Evolutionary conservation across 2,888 invertebrate genomes (phyloP).

Genomic region (Dolomedes plantarius): DNA sequence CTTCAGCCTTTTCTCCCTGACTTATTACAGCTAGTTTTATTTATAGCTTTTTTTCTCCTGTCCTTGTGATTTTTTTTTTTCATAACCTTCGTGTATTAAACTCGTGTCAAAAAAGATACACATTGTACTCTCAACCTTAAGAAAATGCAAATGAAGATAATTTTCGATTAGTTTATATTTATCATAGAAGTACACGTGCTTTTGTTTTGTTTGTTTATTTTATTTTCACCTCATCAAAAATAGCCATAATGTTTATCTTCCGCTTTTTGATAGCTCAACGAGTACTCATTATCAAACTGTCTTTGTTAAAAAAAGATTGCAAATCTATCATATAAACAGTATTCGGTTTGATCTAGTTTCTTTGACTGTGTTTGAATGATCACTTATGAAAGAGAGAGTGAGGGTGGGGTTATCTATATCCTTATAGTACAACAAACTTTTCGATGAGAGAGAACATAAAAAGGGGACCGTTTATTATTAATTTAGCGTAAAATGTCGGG

Average conservation of each 20-base stretch:
- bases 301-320: not conserved
- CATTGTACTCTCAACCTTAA: too few species aligned
- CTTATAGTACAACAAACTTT: not conserved
- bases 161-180: not conserved
- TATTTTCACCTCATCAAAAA: not conserved
- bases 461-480: too few species aligned
- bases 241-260: not conserved
- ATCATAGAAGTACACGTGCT: not conserved
- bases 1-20: too few species aligned
- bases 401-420: not conserved
- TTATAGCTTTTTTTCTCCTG: too few species aligned
- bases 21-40: too few species aligned
- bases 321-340: not conserved
- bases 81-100: too few species aligned
- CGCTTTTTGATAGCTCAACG: not conserved
- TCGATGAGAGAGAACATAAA: too few species aligned
- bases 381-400: not conserved
- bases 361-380: not conserved
- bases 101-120: too few species aligned
- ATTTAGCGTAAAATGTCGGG: too few species aligned
- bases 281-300: not conserved
- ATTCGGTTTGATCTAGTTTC: conserved; percentile 9
- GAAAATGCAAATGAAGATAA: too few species aligned
- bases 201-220: not conserved
- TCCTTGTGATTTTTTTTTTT: too few species aligned